phyloP scores from a whole-genome alignment of 2,797 vertebrate species.

The Peromyscus eremicus region DNA sequence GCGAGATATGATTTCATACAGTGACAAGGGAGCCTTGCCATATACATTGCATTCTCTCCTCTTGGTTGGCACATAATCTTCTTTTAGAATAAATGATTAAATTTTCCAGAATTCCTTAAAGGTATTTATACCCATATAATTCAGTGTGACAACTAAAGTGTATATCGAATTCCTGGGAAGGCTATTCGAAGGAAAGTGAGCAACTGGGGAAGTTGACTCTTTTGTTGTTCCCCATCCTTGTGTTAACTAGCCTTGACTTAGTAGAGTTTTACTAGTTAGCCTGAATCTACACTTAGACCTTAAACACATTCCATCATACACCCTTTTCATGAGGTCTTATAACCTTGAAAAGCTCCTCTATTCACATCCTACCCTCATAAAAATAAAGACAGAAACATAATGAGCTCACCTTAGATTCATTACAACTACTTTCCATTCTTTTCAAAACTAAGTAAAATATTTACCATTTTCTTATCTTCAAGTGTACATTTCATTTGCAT shows the following conservation, averaged over 20 bases:
- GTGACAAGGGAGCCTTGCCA: not conserved
- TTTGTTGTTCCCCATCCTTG: not conserved
- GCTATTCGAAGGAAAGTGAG: not conserved
- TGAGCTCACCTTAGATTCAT: constrained; percentile 43
- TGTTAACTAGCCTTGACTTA: not conserved
- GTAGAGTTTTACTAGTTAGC: not conserved
- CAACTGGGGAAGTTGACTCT: not conserved
- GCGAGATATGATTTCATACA: not conserved
- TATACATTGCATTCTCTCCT: not conserved
- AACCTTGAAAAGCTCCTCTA: not conserved
- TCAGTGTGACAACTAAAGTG: not conserved
- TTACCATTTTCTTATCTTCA: constrained; percentile 6
- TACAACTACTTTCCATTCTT: constrained; percentile 6
- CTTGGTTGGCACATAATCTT: not conserved
- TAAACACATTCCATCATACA: not conserved
- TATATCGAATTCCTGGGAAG: not conserved
- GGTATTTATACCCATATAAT: not conserved
- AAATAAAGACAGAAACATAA: constrained; percentile 39
- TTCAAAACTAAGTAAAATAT: constrained; percentile 12
- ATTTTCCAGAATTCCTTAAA: constrained; percentile 28
- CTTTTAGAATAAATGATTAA: not conserved
- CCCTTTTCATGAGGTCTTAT: not conserved
- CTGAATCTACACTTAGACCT: not conserved
- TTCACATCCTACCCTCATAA: not conserved
- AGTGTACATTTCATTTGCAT: not conserved